These are phyloP conservation scores for Ctenicera cuprea DNA, from an alignment of 2,888 invertebrate species.

Conservation along the genomic window DNA sequence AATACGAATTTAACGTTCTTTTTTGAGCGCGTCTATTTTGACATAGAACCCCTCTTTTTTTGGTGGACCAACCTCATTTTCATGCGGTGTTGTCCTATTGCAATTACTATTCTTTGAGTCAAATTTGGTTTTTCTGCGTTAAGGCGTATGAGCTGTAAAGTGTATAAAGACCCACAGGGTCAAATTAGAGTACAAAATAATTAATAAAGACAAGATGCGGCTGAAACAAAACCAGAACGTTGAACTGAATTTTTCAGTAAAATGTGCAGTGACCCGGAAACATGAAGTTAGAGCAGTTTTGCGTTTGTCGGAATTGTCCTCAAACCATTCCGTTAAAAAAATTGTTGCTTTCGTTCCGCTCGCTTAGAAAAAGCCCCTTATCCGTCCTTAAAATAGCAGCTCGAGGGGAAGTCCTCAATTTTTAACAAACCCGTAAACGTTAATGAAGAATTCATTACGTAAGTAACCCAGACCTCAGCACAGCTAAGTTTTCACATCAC, in stretches of 20 bases:
- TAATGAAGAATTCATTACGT: constrained; percentile 50
- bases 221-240: neutral
- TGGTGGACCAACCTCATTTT: too few species aligned
- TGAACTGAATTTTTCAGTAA: constrained; percentile 10
- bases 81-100: too few species aligned
- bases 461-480: constrained; percentile 34
- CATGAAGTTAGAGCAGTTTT: neutral
- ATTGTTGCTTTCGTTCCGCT: constrained; percentile 12
- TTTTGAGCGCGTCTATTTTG: too few species aligned
- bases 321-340: constrained; percentile 10
- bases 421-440: constrained; percentile 45
- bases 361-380: constrained; percentile 16
- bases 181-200: neutral
- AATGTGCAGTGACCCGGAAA: constrained; percentile 10
- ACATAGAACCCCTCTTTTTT: too few species aligned
- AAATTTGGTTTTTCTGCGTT: too few species aligned
- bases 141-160: too few species aligned
- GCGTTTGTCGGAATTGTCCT: neutral
- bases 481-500: constrained; percentile 36
- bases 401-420: constrained; percentile 34
- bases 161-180: too few species aligned
- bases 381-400: constrained; percentile 17
- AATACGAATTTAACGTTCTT: too few species aligned
- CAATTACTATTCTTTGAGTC: too few species aligned
- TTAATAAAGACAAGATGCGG: neutral